phyloP scores from a whole-genome alignment of 2,888 invertebrate genomes.

The Thereva unica region DNA sequence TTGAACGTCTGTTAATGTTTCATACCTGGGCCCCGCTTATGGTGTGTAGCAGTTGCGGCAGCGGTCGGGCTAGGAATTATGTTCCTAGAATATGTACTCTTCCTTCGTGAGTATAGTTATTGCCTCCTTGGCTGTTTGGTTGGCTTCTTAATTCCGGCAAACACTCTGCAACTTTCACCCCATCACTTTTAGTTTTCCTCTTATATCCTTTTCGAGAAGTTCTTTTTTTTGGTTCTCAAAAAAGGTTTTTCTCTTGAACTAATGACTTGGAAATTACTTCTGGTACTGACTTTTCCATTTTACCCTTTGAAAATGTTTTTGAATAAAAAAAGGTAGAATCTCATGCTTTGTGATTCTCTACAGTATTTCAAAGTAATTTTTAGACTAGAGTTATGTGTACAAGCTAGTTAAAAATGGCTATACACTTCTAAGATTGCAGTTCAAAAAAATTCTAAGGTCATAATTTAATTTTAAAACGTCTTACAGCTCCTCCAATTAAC shows the following conservation, averaged over 20 bases:
- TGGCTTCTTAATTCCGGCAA: conserved; percentile 21
- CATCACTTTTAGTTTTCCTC: not conserved
- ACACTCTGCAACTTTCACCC: conserved; percentile 13
- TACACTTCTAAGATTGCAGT: too few relatives aligned
- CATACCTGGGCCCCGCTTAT: not conserved
- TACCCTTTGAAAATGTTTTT: too few relatives aligned
- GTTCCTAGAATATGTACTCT: too few relatives aligned
- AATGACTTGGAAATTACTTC: conserved; percentile 23
- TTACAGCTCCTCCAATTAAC: too few relatives aligned
- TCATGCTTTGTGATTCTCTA: too few relatives aligned
- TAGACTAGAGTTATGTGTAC: too few relatives aligned
- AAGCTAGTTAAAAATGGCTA: too few relatives aligned
- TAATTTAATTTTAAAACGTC: too few relatives aligned
- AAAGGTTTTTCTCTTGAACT: conserved; percentile 9
- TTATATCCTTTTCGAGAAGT: not conserved
- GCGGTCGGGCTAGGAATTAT: too few relatives aligned
- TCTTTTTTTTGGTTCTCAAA: conserved; percentile 1
- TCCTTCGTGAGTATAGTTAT: conserved; percentile 25
- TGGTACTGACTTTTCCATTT: not conserved
- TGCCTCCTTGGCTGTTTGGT: conserved; percentile 14
- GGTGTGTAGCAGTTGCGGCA: not conserved
- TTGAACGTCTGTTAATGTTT: conserved; percentile 8
- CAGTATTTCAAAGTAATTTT: too few relatives aligned
- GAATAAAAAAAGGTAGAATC: too few relatives aligned
- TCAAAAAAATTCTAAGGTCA: too few relatives aligned